Evolutionary conservation across 2,797 vertebrate genomes (phyloP), one percentile per base, ranked within the genome.

Genomic region (Acomys russatus): DNA sequence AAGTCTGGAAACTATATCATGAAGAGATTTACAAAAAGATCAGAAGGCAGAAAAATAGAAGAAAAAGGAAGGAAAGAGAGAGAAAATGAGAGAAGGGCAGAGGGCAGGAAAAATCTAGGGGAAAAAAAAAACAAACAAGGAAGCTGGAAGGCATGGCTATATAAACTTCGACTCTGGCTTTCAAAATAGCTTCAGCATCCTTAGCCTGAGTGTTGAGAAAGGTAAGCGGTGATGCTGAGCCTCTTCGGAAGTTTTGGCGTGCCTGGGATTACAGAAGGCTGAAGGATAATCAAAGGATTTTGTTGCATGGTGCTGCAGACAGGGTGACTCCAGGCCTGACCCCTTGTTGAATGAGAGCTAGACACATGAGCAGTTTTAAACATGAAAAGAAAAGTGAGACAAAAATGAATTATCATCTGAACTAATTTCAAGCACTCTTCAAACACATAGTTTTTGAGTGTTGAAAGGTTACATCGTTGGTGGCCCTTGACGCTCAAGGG

Each of bases 381-480:
- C 56, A 88, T 74, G 33, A 35, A 73, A 89, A 90, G 35, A 89
- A 98, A 95, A 91, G 73, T 8, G 28, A 96, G 54, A 93, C 54
- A 59, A 92, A 20, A 68, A 28, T 71, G 63, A 96, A 80, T 91
- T 94, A 88, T 91, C 68, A 7, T 94, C 33, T 95, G 92, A 95
- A 76, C 28, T 91, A 87, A 95, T n/a, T 28, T 87, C 51, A 78
- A 22, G 25, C 54, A 9, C 54, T 88, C 88, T 33, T 51, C 9
- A 94, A 96, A 84, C 17, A 89, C 59, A 92, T 80, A 90, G n/a
- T 71, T 90, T 49, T 22, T 0, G 0, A 79, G 28, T 59, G 23
- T 78, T 22, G 17, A 95, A 93, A 97, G 91, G 86, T 90, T 96
- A 78, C 92, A 89, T 91, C 93, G 76, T 88, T 71, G 38, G 74